phyloP scores from a whole-genome alignment of 2,888 invertebrate species.

The Magallana nippona region DNA sequence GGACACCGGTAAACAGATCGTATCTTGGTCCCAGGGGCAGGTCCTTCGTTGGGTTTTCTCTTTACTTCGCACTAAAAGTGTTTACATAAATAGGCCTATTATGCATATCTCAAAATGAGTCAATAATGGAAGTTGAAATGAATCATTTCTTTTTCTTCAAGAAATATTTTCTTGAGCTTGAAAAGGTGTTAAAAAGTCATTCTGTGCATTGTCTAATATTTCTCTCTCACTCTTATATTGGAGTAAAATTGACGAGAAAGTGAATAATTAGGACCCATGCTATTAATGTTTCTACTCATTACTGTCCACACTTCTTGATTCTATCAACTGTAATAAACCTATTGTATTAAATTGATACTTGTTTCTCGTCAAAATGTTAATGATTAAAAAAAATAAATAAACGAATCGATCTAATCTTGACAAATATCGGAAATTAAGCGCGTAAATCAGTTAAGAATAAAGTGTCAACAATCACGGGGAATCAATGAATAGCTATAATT shows the following conservation, averaged over 20 bases:
- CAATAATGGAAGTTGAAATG: not conserved
- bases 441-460: constrained; percentile 4
- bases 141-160: not conserved
- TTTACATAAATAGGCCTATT: not conserved
- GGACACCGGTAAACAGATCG: not conserved
- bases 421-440: constrained; percentile 17
- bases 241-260: no score
- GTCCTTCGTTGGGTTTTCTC: not conserved
- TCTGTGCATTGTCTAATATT: no score
- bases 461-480: not conserved
- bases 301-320: no score
- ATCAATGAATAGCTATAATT: not conserved
- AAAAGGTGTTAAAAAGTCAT: not conserved
- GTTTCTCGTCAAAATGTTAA: constrained; percentile 4
- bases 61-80: constrained; percentile 4
- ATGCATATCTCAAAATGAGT: constrained; percentile 10
- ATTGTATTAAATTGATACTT: not conserved
- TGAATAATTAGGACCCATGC: no score
- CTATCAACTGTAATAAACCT: not conserved
- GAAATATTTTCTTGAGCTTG: not conserved
- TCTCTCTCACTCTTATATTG: no score
- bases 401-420: constrained; percentile 24
- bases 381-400: not conserved
- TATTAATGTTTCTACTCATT: no score
- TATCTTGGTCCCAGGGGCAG: constrained; percentile 2